Evolutionary conservation across 2,797 vertebrate genomes (phyloP), one percentile per base, ranked within the genome.

Genomic region (Holocentrus rufus): DNA sequence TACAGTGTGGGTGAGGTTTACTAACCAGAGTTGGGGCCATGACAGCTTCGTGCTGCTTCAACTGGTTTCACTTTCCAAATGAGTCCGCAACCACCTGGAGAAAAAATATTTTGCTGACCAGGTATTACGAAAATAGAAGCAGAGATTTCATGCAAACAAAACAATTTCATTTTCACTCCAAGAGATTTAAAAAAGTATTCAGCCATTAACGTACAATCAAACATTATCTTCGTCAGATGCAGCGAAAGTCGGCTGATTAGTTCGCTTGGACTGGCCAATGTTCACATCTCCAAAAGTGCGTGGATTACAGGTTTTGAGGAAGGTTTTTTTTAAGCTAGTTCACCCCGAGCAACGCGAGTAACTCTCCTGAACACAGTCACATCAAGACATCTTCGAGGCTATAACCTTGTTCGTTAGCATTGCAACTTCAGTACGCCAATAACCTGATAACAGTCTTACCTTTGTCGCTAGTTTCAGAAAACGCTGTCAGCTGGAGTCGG

Each of bases 21-120:
- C 84, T 79, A 4, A 92, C 91, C 88, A 92, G 81, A 15, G 80
- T 89, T 0, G 90, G 87, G 2, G 91, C 91, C 93, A 94, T 94
- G 25, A 2, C 65, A 2, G n/a, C 0, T 55, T 42, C 23, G 2
- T 14, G 4, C 54, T 3, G 36, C 42, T 20, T 36, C n/a, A 13
- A 57, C 8, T 49, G 4, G 30, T 82, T 75, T 72, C 15, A 46
- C 18, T 65, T 76, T 61, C 47, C 14, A 14, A 11, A n/a, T n/a
- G n/a, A n/a, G n/a, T n/a, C n/a, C n/a, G n/a, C n/a, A n/a, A 77
- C 63, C 22, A 3, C 59, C 78, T 85, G 54, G 1, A 65, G 18
- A 8, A 42, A 60, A 22, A 64, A 7, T 0, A 17, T 49, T 5
- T 18, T 2, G 47, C 6, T 18, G 7, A 49, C 18, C 6, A 39